Conservation (phyloP, 2,888 invertebrate species). For the Orthosia gothica region DNA sequence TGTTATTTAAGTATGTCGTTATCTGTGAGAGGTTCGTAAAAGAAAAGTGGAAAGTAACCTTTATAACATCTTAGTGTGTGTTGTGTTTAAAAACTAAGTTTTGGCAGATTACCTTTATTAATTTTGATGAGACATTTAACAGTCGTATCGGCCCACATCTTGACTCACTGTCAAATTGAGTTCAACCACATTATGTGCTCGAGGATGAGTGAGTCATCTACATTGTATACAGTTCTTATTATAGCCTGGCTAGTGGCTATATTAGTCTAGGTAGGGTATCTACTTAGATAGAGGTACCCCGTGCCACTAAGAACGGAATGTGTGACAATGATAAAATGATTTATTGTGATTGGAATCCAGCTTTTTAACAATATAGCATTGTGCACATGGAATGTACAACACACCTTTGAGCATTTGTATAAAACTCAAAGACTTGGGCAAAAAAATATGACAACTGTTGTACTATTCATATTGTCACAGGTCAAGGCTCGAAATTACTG, state of each 20-base stretch:
- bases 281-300: background rate
- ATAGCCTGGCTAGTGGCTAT: slow-evolving; percentile 3
- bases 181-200: slow-evolving; percentile 23
- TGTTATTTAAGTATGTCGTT: background rate
- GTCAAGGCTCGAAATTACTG: background rate
- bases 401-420: background rate
- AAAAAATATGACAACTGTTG: background rate
- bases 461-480: background rate
- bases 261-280: background rate
- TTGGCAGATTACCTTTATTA: background rate
- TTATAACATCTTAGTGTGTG: background rate
- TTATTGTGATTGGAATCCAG: slow-evolving; percentile 1
- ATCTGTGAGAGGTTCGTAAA: background rate
- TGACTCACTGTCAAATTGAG: slow-evolving; percentile 19
- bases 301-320: background rate
- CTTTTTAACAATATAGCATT: slow-evolving; percentile 27
- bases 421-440: background rate
- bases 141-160: slow-evolving; percentile 8
- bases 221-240: slow-evolving; percentile 10
- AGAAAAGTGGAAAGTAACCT: background rate
- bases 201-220: slow-evolving; percentile 30
- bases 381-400: slow-evolving; percentile 1
- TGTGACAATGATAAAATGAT: slow-evolving; percentile 23
- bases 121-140: background rate
- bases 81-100: background rate